Evolutionary conservation across 2,888 invertebrate genomes (phyloP), one percentile per base, ranked within the genome.

Genomic region (Dioctria rufipes): DNA sequence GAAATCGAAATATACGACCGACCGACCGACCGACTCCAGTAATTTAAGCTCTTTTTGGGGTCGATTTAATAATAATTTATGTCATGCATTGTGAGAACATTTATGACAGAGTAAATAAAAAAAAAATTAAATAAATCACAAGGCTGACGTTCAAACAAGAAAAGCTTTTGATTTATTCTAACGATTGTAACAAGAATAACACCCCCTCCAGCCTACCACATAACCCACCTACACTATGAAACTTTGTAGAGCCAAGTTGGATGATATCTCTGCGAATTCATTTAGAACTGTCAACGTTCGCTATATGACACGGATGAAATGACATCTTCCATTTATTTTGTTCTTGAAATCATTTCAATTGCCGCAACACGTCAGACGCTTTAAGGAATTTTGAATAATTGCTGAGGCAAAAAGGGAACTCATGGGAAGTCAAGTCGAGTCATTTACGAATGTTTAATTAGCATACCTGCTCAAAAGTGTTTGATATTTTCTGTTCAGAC

Each of bases 271-370:
- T 46, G 61, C 9, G 63, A 77, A 77, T 77, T 77, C 77, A 77
- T 77, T 77, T 77, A 77, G 77, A 77, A 77, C 63, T 77, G 63
- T 77, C 77, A 77, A 77, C 77, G 63, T 77, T 77, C 63, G 61
- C 77, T 77, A 77, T 63, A 77, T 77, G 77, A 77, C 61, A 77
- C 51, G 61, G 46, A 40, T 77, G 63, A 77, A 60, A 77, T 77
- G 77, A 77, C 63, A 49, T 77, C 49, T 61, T 49, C 77, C 77
- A 77, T 77, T 77, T 77, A 77, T 77, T 63, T 77, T 63, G 63
- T 77, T 61, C 77, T 77, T 77, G 77, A 39, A 63, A 77, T 49
- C 63, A 46, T 77, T 77, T 77, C 77, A 77, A 77, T 61, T 63
- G 61, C 54, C 63, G 63, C 77, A 77, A 77, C 77, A 77, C 46